Conservation (phyloP, 1,140 invertebrate species). For the Drosophila ironensis region DNA sequence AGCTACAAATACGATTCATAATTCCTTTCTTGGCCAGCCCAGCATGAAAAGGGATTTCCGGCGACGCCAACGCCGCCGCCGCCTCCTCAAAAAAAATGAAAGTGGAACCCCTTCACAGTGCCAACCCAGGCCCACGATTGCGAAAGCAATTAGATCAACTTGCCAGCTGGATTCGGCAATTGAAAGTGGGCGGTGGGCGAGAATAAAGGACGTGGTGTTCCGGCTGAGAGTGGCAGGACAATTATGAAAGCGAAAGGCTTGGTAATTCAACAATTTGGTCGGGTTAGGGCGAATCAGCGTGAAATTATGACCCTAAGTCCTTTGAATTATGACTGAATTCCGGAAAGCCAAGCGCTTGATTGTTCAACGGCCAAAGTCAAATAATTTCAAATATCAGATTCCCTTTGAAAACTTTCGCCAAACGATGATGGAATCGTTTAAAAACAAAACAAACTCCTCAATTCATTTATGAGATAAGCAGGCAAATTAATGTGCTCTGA, state of each 20-base stretch:
- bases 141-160: conserved; percentile 75
- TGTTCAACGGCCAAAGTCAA: background rate
- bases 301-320: conserved; percentile 28
- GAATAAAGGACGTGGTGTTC: conserved; percentile 12
- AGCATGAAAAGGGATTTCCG: conserved; percentile 68
- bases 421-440: background rate
- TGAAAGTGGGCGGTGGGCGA: conserved; percentile 31
- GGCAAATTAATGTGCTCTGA: too few relatives aligned
- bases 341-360: too few relatives aligned
- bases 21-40: conserved; percentile 50
- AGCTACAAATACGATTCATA: conserved; percentile 47
- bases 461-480: too few relatives aligned
- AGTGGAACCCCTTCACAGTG: background rate
- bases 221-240: conserved; percentile 47
- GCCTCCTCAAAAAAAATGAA: conserved; percentile 12
- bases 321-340: conserved; percentile 19
- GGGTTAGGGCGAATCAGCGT: conserved; percentile 22
- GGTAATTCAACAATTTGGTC: conserved; percentile 34
- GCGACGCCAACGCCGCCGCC: conserved; percentile 4
- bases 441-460: conserved; percentile 4
- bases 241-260: conserved; percentile 31
- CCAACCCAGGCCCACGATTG: background rate
- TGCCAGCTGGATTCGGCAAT: conserved; percentile 57
- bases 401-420: background rate
- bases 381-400: background rate